phyloP scores from a whole-genome alignment of 2,113 vertebrate genomes.

The Oreocharis arfaki region DNA sequence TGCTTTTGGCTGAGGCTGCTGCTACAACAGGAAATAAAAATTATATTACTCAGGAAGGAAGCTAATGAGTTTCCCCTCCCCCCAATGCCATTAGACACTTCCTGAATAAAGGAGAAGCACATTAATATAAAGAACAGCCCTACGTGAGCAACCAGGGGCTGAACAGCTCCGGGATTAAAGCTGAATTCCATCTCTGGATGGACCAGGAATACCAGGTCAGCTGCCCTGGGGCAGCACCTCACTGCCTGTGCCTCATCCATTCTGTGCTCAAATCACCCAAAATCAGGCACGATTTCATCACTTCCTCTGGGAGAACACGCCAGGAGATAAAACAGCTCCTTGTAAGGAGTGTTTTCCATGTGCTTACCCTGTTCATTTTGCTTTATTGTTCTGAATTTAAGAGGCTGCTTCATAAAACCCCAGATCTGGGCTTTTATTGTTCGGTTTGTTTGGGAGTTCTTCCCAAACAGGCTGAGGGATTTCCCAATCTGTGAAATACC shows the following conservation, averaged over 20 bases:
- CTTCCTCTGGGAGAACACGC: constrained; percentile 4
- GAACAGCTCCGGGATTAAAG: constrained; percentile 15
- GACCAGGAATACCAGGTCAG: neutral
- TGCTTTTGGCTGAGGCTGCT: constrained; percentile 67
- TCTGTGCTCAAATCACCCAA: neutral
- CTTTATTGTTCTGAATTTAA: neutral
- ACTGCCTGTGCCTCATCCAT: neutral
- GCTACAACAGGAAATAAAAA: constrained; percentile 84
- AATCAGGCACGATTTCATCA: neutral
- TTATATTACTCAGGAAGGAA: constrained; percentile 82
- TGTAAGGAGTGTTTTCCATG: constrained; percentile 4
- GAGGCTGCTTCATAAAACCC: neutral
- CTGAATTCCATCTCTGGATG: neutral
- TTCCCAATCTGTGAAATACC: neutral
- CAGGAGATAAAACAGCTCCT: neutral
- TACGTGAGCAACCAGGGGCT: constrained; percentile 42
- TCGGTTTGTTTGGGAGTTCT: neutral
- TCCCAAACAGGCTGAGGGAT: neutral
- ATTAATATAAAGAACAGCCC: constrained; percentile 57
- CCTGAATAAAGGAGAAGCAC: constrained; percentile 79
- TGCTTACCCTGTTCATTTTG: neutral
- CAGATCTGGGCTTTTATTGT: neutral
- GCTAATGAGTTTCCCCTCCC: constrained; percentile 77
- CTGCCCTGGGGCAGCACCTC: neutral
- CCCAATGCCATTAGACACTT: constrained; percentile 87